Evolutionary conservation across 2,113 vertebrate species (phyloP).

Genomic region (Solea senegalensis): DNA sequence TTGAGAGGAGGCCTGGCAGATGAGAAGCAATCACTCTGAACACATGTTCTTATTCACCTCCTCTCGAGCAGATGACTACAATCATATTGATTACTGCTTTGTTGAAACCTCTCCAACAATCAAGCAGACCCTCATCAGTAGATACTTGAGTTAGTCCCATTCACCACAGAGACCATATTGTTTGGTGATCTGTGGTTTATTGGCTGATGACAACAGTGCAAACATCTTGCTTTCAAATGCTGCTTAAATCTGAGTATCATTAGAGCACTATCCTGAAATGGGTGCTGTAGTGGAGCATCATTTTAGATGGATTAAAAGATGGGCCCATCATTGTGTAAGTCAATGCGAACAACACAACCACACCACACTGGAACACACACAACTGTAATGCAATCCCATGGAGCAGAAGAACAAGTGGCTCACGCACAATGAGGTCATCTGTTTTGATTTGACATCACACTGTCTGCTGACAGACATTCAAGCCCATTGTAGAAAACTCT

Average conservation of each 20-base stretch:
- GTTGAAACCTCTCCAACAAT: conserved; percentile 75
- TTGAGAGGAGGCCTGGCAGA: conserved; percentile 48
- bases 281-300: conserved; percentile 19
- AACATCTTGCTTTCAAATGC: conserved; percentile 60
- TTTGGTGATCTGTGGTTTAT: conserved; percentile 40
- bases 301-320: conserved; percentile 28
- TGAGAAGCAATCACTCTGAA: conserved; percentile 68
- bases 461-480: conserved; percentile 5
- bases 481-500: conserved; percentile 8
- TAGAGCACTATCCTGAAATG: conserved; percentile 51
- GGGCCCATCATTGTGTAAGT: conserved; percentile 16
- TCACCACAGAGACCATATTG: conserved; percentile 42
- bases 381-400: conserved; percentile 18
- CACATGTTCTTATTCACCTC: conserved; percentile 61
- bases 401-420: neutral
- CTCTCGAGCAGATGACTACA: conserved; percentile 70
- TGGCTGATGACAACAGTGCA: conserved; percentile 46
- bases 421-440: neutral
- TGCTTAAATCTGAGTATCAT: conserved; percentile 53
- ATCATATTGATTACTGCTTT: conserved; percentile 75
- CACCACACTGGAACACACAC: neutral
- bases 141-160: conserved; percentile 52
- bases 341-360: neutral
- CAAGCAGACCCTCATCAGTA: conserved; percentile 64
- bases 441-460: conserved; percentile 9